A percentile compares a stretch with the other conserved stretches of the same genome.
These are phyloP conservation scores for Himalopsyche anomala DNA, from an alignment of 2,888 invertebrate genomes.

Conservation along the genomic window DNA sequence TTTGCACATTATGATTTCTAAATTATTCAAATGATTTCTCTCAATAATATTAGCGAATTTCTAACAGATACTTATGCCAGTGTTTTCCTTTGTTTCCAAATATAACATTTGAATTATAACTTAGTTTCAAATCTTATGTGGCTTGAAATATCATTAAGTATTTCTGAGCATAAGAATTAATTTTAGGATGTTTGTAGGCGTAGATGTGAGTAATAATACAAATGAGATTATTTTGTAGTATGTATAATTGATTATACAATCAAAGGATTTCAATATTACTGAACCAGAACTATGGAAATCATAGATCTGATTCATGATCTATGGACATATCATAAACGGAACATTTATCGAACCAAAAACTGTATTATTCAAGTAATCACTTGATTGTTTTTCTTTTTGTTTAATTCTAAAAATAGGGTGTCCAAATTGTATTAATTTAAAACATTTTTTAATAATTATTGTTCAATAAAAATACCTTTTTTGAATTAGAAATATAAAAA, in stretches of 20 bases:
- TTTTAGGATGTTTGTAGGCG: neutral
- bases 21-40: slow-evolving; percentile 6
- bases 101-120: neutral
- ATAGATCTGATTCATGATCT: too few species aligned
- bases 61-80: neutral
- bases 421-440: too few species aligned
- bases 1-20: neutral
- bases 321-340: too few species aligned
- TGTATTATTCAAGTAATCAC: too few species aligned
- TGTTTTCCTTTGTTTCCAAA: neutral
- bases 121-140: neutral
- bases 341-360: too few species aligned
- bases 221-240: neutral
- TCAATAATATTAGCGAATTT: neutral
- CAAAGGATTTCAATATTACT: neutral
- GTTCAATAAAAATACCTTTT: too few species aligned
- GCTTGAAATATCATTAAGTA: slow-evolving; percentile 14
- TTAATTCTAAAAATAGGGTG: too few species aligned
- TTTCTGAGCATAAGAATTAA: neutral
- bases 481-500: too few species aligned
- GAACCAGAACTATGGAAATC: too few species aligned
- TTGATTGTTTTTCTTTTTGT: too few species aligned
- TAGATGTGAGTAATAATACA: neutral
- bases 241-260: neutral
- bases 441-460: too few species aligned